phyloP scores from a whole-genome alignment of 2,797 vertebrate genomes.

The Fistularia commersonii region DNA sequence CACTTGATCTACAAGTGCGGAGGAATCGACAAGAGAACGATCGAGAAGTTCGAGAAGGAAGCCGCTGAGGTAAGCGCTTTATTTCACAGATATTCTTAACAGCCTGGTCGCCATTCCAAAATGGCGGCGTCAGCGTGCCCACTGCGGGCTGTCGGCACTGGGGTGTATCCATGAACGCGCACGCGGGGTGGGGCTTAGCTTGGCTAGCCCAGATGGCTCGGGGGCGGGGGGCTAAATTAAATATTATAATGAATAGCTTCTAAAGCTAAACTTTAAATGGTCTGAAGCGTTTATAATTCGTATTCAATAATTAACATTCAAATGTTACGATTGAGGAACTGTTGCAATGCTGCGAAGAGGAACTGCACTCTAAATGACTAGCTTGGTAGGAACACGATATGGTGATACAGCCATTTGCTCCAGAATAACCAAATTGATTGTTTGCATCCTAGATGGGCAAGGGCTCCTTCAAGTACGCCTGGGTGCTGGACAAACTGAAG shows the following conservation, averaged over 20 bases:
- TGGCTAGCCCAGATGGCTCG: not conserved
- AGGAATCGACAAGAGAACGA: slow-evolving; percentile 82
- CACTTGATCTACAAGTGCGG: slow-evolving; percentile 85
- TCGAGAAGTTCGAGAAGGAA: slow-evolving; percentile 85
- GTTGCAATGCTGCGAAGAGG: too few species aligned
- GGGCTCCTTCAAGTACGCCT: slow-evolving; percentile 83
- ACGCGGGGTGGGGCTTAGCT: slow-evolving; percentile 56
- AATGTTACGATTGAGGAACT: too few species aligned
- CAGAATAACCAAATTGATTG: too few species aligned
- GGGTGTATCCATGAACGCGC: slow-evolving; percentile 59
- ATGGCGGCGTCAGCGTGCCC: slow-evolving; percentile 73
- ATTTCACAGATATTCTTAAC: too few species aligned
- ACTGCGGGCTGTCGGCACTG: slow-evolving; percentile 48
- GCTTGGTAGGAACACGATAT: too few species aligned
- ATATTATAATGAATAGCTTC: too few species aligned
- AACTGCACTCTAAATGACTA: too few species aligned
- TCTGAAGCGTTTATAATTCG: too few species aligned
- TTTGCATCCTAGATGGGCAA: slow-evolving; percentile 85
- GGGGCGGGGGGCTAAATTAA: not conserved
- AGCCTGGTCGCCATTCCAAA: slow-evolving; percentile 37
- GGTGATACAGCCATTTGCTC: too few species aligned
- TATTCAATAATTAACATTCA: too few species aligned
- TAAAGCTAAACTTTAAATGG: too few species aligned
- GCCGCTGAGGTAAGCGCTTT: slow-evolving; percentile 71
- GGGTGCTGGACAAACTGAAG: slow-evolving; percentile 83